phyloP scores from a whole-genome alignment of 2,888 invertebrate species.

The Lamproptera curius region DNA sequence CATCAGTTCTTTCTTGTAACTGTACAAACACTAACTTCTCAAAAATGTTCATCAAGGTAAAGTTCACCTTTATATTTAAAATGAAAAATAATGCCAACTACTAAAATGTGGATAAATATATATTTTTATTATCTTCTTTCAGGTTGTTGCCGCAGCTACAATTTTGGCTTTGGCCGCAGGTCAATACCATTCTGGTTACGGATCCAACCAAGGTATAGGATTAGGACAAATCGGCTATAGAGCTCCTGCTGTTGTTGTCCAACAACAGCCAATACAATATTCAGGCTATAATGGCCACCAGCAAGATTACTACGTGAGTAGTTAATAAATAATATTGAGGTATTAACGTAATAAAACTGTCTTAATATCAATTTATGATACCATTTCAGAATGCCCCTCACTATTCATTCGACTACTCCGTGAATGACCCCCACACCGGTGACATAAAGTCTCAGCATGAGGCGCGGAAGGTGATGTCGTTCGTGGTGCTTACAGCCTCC shows the following conservation, averaged over 20 bases:
- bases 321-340: neutral
- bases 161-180: constrained; percentile 27
- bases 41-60: too few relatives aligned
- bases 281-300: constrained; percentile 27
- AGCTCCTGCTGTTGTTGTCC: constrained; percentile 9
- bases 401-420: constrained; percentile 41
- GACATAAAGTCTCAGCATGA: constrained; percentile 71
- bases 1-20: too few relatives aligned
- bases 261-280: constrained; percentile 20
- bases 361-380: neutral
- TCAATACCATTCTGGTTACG: constrained; percentile 22
- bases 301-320: constrained; percentile 33
- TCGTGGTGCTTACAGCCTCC: constrained; percentile 64
- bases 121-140: neutral
- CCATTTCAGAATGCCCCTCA: constrained; percentile 38
- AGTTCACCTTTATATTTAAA: too few relatives aligned
- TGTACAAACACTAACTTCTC: too few relatives aligned
- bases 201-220: constrained; percentile 20
- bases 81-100: too few relatives aligned
- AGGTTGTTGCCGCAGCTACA: constrained; percentile 28
- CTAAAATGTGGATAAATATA: too few relatives aligned
- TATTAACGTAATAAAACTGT: too few relatives aligned
- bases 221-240: constrained; percentile 29
- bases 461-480: constrained; percentile 64
- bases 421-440: constrained; percentile 65